Base-by-base conservation (phyloP, 2,888 invertebrate genomes). In the Polymixis lichenea region DNA sequence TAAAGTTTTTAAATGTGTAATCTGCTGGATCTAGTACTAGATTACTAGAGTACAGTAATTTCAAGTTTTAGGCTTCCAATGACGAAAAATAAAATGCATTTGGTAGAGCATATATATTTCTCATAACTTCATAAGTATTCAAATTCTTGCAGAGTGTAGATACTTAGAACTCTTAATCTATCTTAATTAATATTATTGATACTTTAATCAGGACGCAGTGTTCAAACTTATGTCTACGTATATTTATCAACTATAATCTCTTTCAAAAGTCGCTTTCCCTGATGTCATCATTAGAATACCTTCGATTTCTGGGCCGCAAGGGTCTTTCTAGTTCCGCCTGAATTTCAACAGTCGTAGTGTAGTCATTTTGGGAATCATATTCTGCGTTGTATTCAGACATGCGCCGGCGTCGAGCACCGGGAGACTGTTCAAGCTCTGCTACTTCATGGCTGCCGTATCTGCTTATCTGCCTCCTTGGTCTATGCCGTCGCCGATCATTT, bases 381-480 rank as follows among this genome's bases (percentile, higher is more conserved):
- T 89, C 92, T 66, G 84, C 83, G 7, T 88, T 92, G 78, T 94
- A 93, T 77, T 94, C 95, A n/a, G 96, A 95, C 91, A 95, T 91
- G 9, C 94, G 92, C 58, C 96, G 91, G 9, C 96, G 92, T n/a
- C 95, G 91, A 55, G 93, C 94, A 25, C 96, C 95, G 1, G 96
- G 96, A 0, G 96, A 96, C 65, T 94, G 91, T 15, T 96, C 96
- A 71, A 96, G 87, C 75, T 96, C 96, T 17, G 95, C 91, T 75
- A 96, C 95, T 86, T 96, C 96, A 87, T 96, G 95, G 83, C 96
- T 96, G 25, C 96, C 96, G 75, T 92, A 96, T 83, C 92, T 94
- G 53, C 89, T 90, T 2, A 90, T 87, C 74, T 93, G 88, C 74
- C 92, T 91, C 1, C 94, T 91, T 19, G 94, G 91, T 64, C 94